phyloP scores from a whole-genome alignment of 2,113 vertebrate genomes.

The Phylloscopus trochilus region DNA sequence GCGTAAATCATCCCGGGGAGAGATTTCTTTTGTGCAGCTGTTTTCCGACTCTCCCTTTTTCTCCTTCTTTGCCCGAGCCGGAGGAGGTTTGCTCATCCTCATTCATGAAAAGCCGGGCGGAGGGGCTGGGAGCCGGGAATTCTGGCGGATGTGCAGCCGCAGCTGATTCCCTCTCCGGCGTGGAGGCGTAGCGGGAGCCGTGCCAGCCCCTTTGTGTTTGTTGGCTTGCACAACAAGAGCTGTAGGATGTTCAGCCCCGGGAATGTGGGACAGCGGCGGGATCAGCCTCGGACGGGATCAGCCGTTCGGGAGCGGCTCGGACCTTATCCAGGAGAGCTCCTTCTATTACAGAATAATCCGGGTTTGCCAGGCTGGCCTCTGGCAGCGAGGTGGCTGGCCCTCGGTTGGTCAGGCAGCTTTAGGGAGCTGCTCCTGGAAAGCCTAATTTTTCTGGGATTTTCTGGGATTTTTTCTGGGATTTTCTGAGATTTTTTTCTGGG shows the following conservation, averaged over 20 bases:
- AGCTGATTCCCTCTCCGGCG: not conserved
- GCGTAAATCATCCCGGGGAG: not conserved
- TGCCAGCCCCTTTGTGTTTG: constrained; percentile 29
- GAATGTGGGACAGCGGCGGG: not conserved
- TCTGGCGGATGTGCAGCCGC: not conserved
- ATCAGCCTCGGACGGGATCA: not conserved
- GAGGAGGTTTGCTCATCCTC: not conserved
- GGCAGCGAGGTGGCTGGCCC: not conserved
- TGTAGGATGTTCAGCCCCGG: not conserved
- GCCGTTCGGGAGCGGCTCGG: not conserved
- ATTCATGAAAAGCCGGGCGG: not conserved
- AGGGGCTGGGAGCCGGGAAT: not conserved
- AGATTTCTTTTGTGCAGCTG: not conserved
- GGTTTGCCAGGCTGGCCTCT: not conserved
- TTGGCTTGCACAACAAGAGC: not conserved
- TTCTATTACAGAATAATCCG: not conserved
- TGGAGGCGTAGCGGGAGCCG: not conserved
- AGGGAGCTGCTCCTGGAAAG: not conserved
- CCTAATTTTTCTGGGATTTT: not conserved
- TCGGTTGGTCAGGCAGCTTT: rapidly evolving
- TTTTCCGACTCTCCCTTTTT: not conserved
- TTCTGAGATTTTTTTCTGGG: too few species aligned
- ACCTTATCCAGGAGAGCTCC: not conserved
- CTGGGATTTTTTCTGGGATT: too few species aligned
- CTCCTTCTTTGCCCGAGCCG: rapidly evolving